Conservation (phyloP, 2,797 vertebrate species). For the Aphelocoma californica region DNA sequence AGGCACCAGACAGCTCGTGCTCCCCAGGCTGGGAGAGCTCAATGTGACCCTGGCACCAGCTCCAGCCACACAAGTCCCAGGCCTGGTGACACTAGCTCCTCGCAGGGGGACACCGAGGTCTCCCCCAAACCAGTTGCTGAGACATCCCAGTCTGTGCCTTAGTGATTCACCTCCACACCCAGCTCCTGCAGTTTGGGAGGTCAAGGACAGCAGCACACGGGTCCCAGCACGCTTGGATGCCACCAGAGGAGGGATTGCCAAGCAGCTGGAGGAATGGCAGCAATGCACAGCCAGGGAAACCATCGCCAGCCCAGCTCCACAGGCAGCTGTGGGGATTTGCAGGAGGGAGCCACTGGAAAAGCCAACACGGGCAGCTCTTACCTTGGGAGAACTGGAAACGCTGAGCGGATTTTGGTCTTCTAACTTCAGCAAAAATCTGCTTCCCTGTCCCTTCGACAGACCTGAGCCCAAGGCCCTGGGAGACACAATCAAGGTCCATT, state of each 20-base stretch:
- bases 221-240: fast-evolving
- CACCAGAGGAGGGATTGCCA: neutral
- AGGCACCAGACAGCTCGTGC: neutral
- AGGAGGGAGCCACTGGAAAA: neutral
- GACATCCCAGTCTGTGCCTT: neutral
- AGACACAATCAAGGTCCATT: neutral
- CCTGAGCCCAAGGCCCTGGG: neutral
- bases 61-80: neutral
- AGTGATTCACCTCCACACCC: neutral
- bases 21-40: neutral
- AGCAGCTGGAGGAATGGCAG: neutral
- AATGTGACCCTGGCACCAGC: neutral
- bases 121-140: neutral
- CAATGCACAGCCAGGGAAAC: fast-evolving
- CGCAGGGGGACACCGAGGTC: fast-evolving
- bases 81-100: neutral
- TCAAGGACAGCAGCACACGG: fast-evolving
- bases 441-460: fast-evolving
- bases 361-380: neutral
- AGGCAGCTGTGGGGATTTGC: fast-evolving
- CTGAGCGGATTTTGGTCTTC: neutral
- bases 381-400: neutral
- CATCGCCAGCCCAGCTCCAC: neutral
- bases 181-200: fast-evolving
- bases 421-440: neutral